Percentiles rank a stretch among this genome's conserved stretches.
phyloP scores from a whole-genome alignment of 2,888 invertebrate genomes.

The Baronia brevicornis region DNA sequence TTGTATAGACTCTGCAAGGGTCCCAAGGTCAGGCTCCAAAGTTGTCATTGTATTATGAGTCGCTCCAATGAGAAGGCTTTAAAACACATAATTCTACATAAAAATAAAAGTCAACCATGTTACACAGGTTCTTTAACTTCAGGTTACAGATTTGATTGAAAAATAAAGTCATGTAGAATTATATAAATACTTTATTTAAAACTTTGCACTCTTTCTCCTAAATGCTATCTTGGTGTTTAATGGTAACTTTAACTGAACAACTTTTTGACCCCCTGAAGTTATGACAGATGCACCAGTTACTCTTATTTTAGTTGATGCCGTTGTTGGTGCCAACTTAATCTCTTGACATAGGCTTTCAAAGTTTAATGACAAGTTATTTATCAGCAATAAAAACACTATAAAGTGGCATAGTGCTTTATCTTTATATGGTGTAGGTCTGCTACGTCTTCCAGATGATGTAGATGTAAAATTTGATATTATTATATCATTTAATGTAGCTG shows the following conservation, averaged over 20 bases:
- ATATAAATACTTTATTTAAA: constrained; percentile 25
- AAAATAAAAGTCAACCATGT: too few relatives aligned
- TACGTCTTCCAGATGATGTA: constrained; percentile 30
- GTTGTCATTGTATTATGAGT: too few relatives aligned
- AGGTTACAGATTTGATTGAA: not conserved
- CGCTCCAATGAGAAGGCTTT: too few relatives aligned
- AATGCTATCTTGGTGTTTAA: constrained; percentile 28
- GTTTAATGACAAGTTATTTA: constrained; percentile 51
- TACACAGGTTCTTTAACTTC: too few relatives aligned
- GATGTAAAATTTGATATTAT: constrained; percentile 41
- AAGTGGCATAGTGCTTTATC: constrained; percentile 56
- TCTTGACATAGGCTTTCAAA: constrained; percentile 40
- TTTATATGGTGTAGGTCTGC: constrained; percentile 41
- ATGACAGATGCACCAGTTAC: constrained; percentile 46
- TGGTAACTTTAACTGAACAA: constrained; percentile 51
- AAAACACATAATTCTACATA: too few relatives aligned
- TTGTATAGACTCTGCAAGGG: too few relatives aligned
- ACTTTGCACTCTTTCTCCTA: constrained; percentile 45
- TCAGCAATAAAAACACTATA: constrained; percentile 46
- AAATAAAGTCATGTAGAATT: constrained; percentile 1
- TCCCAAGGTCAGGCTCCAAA: too few relatives aligned
- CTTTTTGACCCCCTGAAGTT: constrained; percentile 30
- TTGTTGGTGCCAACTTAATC: constrained; percentile 37
- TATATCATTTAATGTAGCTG: constrained; percentile 45
- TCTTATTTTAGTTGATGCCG: constrained; percentile 36